A percentile compares a stretch with the other conserved stretches of the same genome.
Conservation (phyloP, 1,140 invertebrate genomes). For the Druon quercuslanigerum region DNA sequence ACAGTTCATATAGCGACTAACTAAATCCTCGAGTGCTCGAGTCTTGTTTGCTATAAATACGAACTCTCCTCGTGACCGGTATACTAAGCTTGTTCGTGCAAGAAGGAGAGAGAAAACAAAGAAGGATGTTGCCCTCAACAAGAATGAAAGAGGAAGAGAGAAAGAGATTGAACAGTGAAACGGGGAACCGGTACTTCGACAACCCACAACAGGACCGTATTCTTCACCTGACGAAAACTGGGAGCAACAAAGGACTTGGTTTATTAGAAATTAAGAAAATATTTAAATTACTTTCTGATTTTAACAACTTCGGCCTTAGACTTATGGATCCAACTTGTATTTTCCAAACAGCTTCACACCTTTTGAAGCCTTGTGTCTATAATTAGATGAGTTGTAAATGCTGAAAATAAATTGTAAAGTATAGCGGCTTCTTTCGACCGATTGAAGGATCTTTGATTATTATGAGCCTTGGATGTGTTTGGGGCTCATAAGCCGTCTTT, state of each 20-base stretch:
- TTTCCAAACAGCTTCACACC: no score
- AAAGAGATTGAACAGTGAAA: constrained; percentile 47
- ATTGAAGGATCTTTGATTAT: no score
- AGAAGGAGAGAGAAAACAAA: constrained; percentile 57
- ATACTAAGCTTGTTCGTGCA: constrained; percentile 52
- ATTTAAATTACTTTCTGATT: neutral
- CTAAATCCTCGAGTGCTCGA: constrained; percentile 63
- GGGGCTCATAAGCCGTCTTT: no score
- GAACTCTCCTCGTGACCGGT: constrained; percentile 57
- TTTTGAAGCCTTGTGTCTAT: no score
- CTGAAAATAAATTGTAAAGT: no score
- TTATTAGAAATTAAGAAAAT: neutral
- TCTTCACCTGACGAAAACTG: constrained; percentile 6
- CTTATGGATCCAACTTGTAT: no score
- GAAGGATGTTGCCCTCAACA: constrained; percentile 51
- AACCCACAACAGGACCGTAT: constrained; percentile 33
- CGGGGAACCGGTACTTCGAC: constrained; percentile 56
- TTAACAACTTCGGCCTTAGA: no score
- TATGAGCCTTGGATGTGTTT: no score
- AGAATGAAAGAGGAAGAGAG: constrained; percentile 57
- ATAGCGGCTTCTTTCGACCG: no score
- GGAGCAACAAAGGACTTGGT: neutral
- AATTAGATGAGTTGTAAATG: no score
- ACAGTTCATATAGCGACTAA: constrained; percentile 58
- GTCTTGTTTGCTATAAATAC: constrained; percentile 59